phyloP scores from a whole-genome alignment of 2,888 invertebrate genomes.

The Fragum fragum region DNA sequence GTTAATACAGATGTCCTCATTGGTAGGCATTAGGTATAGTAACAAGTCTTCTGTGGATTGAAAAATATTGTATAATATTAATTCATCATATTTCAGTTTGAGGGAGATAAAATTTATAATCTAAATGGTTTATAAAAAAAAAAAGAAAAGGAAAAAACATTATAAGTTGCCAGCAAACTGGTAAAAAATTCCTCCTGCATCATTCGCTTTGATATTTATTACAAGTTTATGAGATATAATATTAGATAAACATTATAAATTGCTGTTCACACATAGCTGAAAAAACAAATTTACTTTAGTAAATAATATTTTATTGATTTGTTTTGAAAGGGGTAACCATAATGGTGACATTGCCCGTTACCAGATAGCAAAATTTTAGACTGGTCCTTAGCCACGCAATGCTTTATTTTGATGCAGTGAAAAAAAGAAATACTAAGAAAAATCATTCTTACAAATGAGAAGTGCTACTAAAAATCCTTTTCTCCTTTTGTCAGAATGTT shows the following conservation, averaged over 20 bases:
- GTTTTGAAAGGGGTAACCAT: neutral
- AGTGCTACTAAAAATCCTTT: neutral
- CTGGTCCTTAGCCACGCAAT: neutral
- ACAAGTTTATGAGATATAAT: conserved; percentile 10
- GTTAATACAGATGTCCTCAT: too few species aligned
- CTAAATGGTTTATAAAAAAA: too few species aligned
- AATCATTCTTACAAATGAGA: neutral
- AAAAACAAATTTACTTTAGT: neutral
- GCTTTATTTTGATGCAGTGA: neutral
- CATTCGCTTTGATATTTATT: neutral
- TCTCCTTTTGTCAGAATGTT: neutral
- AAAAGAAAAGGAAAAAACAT: too few species aligned
- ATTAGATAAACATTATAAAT: conserved; percentile 15
- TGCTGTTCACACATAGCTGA: neutral
- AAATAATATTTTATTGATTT: conserved; percentile 2
- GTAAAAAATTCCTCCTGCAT: neutral
- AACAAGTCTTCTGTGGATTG: too few species aligned
- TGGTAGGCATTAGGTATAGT: too few species aligned
- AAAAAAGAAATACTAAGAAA: neutral
- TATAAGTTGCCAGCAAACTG: too few species aligned
- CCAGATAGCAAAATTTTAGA: too few species aligned
- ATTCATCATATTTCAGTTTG: too few species aligned
- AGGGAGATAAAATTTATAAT: neutral
- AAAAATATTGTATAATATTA: too few species aligned
- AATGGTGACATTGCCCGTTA: too few species aligned